Evolutionary conservation across 2,113 vertebrate species (phyloP), one percentile per base, ranked within the genome.

Genomic region (Takifugu flavidus): DNA sequence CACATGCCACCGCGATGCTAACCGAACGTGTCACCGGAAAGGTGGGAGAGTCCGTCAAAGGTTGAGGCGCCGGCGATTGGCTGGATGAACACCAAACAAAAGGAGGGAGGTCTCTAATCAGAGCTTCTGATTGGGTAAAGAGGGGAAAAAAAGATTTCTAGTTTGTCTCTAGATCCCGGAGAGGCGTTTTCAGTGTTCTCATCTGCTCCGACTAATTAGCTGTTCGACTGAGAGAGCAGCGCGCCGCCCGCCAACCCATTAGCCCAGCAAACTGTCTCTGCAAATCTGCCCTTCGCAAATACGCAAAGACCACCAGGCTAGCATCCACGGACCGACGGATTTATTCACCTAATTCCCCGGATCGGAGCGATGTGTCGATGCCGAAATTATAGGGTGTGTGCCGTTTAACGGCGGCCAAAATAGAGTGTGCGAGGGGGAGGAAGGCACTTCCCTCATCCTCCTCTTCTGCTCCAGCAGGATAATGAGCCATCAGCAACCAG

Each of bases 131-230:
- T 84, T 79, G 84, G 81, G 31, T 46, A 13, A 13, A 46, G 54
- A 69, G 43, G 64, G 49, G 55, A 63, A 56, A 53, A n/a, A 1
- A n/a, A 43, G 62, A 65, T 13, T 63, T 77, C 80, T 74, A 62
- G 45, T 25, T 56, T 25, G 62, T 78, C 70, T 80, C 61, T 69
- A 68, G 72, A 78, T 77, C 63, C 25, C 13, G 54, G 71, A 82
- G 74, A 67, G 70, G 61, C 69, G 72, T 65, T 78, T 63, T 8
- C 67, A 69, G 66, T 82, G 80, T 82, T 87, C 82, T 87, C 86
- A 82, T 86, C 88, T 86, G 84, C 78, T 79, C 65, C 75, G 60
- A 72, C 75, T 85, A 88, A 89, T 89, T 86, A 87, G 82, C 75
- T 72, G 78, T 67, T 82, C 46, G 82, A 74, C 74, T 82, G 68